Conservation (phyloP, 2,888 invertebrate species). For the Azorinus chamasolen region DNA sequence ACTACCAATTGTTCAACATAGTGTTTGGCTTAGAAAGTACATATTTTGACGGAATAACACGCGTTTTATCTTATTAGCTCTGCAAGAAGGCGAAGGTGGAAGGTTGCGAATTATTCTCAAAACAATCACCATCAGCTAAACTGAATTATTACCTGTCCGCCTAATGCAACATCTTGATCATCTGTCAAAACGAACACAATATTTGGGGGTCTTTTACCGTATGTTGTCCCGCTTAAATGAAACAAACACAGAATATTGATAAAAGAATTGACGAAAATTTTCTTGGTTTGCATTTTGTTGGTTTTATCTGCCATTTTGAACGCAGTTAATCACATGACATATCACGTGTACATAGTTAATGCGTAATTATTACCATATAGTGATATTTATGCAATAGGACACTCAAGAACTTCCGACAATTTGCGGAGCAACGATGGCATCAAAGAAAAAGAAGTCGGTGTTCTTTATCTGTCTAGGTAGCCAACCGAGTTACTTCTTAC, state of each 20-base stretch:
- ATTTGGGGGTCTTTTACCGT: conserved; percentile 90
- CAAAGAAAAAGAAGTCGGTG: conserved; percentile 79
- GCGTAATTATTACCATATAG: too few relatives aligned
- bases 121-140: too few relatives aligned
- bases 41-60: too few relatives aligned
- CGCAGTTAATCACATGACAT: conserved; percentile 17
- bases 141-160: conserved; percentile 87
- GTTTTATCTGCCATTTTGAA: conserved; percentile 4
- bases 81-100: too few relatives aligned
- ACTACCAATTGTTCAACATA: too few relatives aligned
- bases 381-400: too few relatives aligned
- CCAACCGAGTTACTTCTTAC: background rate
- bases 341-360: conserved; percentile 43
- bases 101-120: too few relatives aligned
- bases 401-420: too few relatives aligned
- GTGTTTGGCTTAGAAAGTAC: too few relatives aligned
- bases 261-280: background rate
- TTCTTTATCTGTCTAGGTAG: conserved; percentile 83
- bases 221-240: background rate
- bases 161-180: conserved; percentile 98
- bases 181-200: conserved; percentile 98
- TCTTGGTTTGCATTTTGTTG: background rate
- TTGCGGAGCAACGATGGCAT: conserved; percentile 29
- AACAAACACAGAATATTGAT: background rate
- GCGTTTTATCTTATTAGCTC: too few relatives aligned